Evolutionary conservation across 2,797 vertebrate genomes (phyloP), one percentile per base, ranked within the genome.

Genomic region (Odontamblyopus rebecca): DNA sequence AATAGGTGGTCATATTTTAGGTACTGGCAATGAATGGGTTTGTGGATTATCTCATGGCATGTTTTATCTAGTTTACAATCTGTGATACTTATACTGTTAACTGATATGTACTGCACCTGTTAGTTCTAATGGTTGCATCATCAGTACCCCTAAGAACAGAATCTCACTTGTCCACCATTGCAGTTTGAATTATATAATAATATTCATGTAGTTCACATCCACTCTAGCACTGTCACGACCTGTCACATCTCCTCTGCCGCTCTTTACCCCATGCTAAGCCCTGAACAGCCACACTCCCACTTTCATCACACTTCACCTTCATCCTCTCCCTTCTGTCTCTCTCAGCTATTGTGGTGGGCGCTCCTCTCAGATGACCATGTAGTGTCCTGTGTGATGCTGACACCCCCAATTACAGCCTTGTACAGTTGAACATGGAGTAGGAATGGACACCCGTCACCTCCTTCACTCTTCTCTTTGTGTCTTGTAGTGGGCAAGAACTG

Each of bases 321-420:
- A 51, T 71, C 80, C 74, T 72, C 72, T 77, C 67, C 71, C 80
- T 67, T 72, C 80, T 82, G 77, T 78, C 77, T 85, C 68, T 87
- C 83, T 71, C 83, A 89, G 87, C 83, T 84, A 72, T 74, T 77
- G 70, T 82, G 72, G 82, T 73, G 80, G 85, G 82, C 81, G 81
- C 83, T 77, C 67, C 77, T 85, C 79, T 80, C 70, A 80, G 75
- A 87, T 82, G 76, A 82, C 85, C 87, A 86, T 69, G 72, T 68
- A 76, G 72, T 77, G 79, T 82, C 48, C 73, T 70, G 69, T 79
- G 78, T 84, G 80, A 82, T 83, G 81, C 84, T 90, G 88, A 90
- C 86, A 89, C 76, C 87, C 78, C 81, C 86, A 92, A 89, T 91
- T 91, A 89, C 85, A 74, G 83, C 79, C 82, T 90, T 82, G 81